Conservation (phyloP, 2,888 invertebrate genomes). For the Cremastobaeus sp. region DNA sequence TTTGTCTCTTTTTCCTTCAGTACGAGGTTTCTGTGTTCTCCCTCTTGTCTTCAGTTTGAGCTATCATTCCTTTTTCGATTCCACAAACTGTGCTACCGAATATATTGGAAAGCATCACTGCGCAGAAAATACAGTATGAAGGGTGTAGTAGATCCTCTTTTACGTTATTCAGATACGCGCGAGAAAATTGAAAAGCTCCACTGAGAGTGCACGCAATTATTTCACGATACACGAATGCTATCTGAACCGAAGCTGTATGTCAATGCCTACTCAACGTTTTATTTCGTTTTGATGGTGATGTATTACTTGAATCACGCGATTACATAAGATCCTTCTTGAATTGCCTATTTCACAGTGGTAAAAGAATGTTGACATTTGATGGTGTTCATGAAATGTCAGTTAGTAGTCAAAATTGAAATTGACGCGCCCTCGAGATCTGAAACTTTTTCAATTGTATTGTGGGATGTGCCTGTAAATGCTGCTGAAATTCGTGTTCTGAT, state of each 20-base stretch:
- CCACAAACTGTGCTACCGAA: slow-evolving; percentile 54
- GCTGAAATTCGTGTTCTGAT: too few relatives aligned
- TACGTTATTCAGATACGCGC: slow-evolving; percentile 55
- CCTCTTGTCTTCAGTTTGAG: slow-evolving; percentile 9
- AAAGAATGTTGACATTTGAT: too few relatives aligned
- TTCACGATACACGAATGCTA: slow-evolving; percentile 42
- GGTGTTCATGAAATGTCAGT: slow-evolving; percentile 1
- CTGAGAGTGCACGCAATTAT: slow-evolving; percentile 59
- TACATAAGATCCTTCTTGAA: too few relatives aligned
- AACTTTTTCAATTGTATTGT: too few relatives aligned
- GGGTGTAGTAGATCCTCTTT: slow-evolving; percentile 48
- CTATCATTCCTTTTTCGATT: slow-evolving; percentile 56
- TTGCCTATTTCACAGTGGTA: too few relatives aligned
- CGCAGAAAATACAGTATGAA: slow-evolving; percentile 49
- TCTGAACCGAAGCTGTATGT: slow-evolving; percentile 36
- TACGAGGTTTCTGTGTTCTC: slow-evolving; percentile 9
- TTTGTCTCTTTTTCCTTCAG: slow-evolving; percentile 18
- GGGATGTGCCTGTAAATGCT: too few relatives aligned
- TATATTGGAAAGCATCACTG: slow-evolving; percentile 56
- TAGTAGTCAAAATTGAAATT: too few relatives aligned
- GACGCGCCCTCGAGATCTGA: too few relatives aligned
- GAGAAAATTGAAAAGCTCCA: slow-evolving; percentile 65
- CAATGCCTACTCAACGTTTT: slow-evolving; percentile 48
- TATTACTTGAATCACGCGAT: slow-evolving; percentile 15
- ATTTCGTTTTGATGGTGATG: slow-evolving; percentile 37